Evolutionary conservation across 2,888 invertebrate species (phyloP).

Genomic region (Diarsia brunnea): DNA sequence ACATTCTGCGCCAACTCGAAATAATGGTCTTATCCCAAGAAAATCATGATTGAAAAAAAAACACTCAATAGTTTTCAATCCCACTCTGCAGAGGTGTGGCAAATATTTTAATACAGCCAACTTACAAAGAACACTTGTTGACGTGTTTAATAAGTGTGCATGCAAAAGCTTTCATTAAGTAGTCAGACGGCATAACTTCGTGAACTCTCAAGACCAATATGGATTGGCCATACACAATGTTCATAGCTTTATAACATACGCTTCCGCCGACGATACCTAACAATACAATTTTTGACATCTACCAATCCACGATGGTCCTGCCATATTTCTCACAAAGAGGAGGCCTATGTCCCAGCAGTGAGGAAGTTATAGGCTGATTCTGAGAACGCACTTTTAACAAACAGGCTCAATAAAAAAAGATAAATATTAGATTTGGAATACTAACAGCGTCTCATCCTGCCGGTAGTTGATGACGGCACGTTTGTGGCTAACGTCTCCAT

Average conservation of each 20-base stretch:
- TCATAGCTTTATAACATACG: conserved; percentile 11
- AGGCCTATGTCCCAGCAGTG: background rate
- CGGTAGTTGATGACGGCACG: conserved; percentile 99
- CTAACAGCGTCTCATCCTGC: conserved; percentile 99
- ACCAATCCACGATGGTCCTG: background rate
- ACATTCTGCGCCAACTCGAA: background rate
- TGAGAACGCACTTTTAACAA: background rate
- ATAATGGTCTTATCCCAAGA: too few relatives aligned
- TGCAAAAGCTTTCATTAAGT: conserved; percentile 7
- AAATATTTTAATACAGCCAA: background rate
- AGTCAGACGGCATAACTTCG: conserved; percentile 19
- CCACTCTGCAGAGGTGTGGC: background rate
- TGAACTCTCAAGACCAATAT: conserved; percentile 33
- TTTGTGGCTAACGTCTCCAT: conserved; percentile 97
- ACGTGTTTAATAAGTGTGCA: background rate
- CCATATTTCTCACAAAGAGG: background rate
- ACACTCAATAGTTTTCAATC: background rate
- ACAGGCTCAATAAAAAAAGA: too few relatives aligned
- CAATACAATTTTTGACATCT: background rate
- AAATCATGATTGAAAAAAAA: too few relatives aligned
- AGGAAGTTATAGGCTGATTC: background rate
- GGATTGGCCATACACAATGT: conserved; percentile 15
- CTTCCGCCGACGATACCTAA: conserved; percentile 31
- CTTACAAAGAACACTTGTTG: background rate
- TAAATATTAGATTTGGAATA: conserved; percentile 54